A percentile compares a stretch with the other conserved stretches of the same genome.
Evolutionary conservation across 2,797 vertebrate species (phyloP).

Genomic region (Anguilla anguilla): DNA sequence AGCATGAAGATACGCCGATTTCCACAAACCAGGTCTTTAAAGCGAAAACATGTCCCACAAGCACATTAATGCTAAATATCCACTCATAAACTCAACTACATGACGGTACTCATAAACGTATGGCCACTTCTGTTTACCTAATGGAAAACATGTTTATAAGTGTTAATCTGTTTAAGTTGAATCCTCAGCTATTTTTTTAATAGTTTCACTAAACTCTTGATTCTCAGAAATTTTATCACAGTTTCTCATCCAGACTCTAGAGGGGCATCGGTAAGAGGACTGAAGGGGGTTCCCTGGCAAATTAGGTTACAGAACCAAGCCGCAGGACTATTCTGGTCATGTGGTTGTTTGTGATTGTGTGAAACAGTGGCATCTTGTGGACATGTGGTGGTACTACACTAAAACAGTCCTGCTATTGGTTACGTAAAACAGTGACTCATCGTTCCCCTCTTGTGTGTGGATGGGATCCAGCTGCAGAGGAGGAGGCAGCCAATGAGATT

Average conservation of each 20-base stretch:
- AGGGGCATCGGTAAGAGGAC: not conserved
- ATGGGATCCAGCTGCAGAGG: constrained; percentile 28
- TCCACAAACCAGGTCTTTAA: too few relatives aligned
- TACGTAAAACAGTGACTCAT: constrained; percentile 31
- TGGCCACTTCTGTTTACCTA: too few relatives aligned
- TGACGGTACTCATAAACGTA: too few relatives aligned
- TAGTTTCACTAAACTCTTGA: not conserved
- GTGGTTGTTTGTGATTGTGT: not conserved
- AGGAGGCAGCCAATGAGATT: constrained; percentile 23
- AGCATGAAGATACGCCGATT: not conserved
- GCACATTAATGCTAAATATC: too few relatives aligned
- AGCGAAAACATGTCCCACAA: too few relatives aligned
- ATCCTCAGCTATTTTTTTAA: too few relatives aligned
- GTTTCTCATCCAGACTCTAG: not conserved
- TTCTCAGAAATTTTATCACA: not conserved
- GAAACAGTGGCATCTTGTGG: constrained; percentile 19
- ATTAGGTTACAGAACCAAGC: constrained; percentile 28
- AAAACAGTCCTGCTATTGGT: not conserved
- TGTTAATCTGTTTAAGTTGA: too few relatives aligned
- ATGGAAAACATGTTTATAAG: too few relatives aligned
- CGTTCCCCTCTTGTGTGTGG: constrained; percentile 8
- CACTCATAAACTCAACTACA: too few relatives aligned
- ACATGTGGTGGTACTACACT: constrained; percentile 10
- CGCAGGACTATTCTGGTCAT: not conserved
- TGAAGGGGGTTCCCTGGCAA: constrained; percentile 14